Evolutionary conservation across 2,113 vertebrate genomes (phyloP).

Genomic region (human): DNA sequence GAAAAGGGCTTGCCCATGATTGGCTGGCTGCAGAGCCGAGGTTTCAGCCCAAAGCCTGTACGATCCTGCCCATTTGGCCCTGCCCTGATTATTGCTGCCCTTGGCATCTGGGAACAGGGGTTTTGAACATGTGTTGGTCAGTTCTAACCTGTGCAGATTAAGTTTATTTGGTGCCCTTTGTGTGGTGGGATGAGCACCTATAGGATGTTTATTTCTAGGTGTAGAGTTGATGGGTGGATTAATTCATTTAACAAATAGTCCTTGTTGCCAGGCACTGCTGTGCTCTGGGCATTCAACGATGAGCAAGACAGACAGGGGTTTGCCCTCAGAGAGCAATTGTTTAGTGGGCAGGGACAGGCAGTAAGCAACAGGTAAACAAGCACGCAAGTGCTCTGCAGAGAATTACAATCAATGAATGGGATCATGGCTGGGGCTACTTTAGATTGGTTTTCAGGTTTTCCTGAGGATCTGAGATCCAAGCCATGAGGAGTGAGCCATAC

Average conservation of each 20-base stretch:
- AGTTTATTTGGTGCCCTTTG: background rate
- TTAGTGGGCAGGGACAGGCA: background rate
- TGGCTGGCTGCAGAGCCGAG: background rate
- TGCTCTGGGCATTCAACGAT: background rate
- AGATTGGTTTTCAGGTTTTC: background rate
- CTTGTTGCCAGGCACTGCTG: background rate
- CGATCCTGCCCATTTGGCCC: background rate
- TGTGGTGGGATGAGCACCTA: background rate
- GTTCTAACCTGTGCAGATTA: background rate
- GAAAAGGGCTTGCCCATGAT: background rate
- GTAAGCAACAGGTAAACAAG: background rate
- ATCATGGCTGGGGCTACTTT: background rate
- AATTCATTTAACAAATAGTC: background rate
- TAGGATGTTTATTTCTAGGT: background rate
- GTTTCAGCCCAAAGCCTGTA: background rate
- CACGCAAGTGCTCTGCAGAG: background rate
- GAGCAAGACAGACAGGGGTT: background rate
- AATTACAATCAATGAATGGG: background rate
- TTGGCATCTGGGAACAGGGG: background rate
- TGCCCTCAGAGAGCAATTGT: background rate
- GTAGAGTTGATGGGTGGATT: background rate
- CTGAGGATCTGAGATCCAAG: background rate
- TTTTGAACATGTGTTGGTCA: background rate
- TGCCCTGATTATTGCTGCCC: background rate
- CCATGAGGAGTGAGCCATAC: background rate